These are phyloP conservation scores for Cotesia vestalis DNA, from an alignment of 1,140 invertebrate genomes.

Conservation along the genomic window DNA sequence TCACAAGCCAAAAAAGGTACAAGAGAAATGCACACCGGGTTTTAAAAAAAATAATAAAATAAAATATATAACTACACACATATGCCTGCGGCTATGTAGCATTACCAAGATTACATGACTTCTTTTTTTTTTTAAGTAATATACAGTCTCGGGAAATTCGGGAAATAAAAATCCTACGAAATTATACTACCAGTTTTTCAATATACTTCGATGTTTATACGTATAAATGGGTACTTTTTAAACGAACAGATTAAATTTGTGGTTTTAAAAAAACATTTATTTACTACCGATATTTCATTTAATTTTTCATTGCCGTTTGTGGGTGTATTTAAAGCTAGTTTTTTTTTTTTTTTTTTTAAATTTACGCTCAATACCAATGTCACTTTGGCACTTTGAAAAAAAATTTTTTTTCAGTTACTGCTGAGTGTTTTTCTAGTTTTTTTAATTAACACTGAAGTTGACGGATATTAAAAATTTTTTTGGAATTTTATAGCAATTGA, in stretches of 20 bases:
- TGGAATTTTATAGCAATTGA: too few species aligned
- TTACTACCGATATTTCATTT: conserved; percentile 7
- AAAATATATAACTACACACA: not conserved
- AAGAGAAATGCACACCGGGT: not conserved
- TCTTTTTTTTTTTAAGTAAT: conserved; percentile 12
- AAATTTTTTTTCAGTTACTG: too few species aligned
- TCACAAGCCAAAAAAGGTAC: conserved; percentile 3
- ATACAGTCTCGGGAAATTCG: not conserved
- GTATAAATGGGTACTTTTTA: not conserved
- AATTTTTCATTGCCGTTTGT: conserved; percentile 9
- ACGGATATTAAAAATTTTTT: too few species aligned
- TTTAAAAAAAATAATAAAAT: not conserved
- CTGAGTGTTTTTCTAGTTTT: too few species aligned
- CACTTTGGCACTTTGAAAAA: too few species aligned
- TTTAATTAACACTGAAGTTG: too few species aligned
- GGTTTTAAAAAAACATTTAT: not conserved
- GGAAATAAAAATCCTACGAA: not conserved
- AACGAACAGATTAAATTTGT: conserved; percentile 10
- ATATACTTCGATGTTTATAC: not conserved
- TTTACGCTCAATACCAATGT: too few species aligned
- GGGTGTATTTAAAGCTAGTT: too few species aligned
- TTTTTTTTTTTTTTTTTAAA: too few species aligned
- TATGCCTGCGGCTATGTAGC: conserved; percentile 4
- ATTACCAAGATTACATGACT: conserved; percentile 25
- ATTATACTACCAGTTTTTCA: not conserved